phyloP scores from a whole-genome alignment of 2,888 invertebrate genomes.

The Latheticus oryzae region DNA sequence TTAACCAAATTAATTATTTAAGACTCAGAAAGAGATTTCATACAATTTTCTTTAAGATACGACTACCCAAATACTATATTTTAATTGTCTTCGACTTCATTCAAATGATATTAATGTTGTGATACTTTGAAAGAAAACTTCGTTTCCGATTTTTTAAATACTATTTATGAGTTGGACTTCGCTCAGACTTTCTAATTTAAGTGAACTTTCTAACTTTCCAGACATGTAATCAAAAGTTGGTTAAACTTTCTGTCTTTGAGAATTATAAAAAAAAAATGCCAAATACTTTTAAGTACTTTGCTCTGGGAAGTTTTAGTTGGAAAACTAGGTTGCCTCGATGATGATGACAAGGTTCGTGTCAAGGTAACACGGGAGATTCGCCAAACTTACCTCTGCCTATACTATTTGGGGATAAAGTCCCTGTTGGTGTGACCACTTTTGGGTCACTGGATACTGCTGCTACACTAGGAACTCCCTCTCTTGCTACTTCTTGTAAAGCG shows the following conservation, averaged over 20 bases:
- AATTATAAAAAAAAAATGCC: constrained; percentile 17
- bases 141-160: constrained; percentile 13
- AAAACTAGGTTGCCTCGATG: constrained; percentile 7
- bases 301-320: constrained; percentile 9
- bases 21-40: too few relatives aligned
- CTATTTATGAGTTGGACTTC: constrained; percentile 12
- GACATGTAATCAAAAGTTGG: constrained; percentile 13
- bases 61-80: too few relatives aligned
- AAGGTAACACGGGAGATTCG: constrained; percentile 3
- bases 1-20: too few relatives aligned
- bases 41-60: too few relatives aligned
- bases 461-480: constrained; percentile 75
- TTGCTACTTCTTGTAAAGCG: constrained; percentile 79
- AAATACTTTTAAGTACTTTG: constrained; percentile 15
- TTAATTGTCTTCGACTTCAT: too few relatives aligned
- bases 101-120: not conserved
- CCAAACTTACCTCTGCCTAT: constrained; percentile 81
- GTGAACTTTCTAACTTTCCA: constrained; percentile 12
- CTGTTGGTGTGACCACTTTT: constrained; percentile 58
- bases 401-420: constrained; percentile 80
- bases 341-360: not conserved
- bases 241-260: constrained; percentile 18
- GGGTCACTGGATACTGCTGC: constrained; percentile 65
- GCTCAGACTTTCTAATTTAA: constrained; percentile 10
- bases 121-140: not conserved